A percentile compares a stretch with the other conserved stretches of the same genome.
Evolutionary conservation across 2,113 vertebrate genomes (phyloP).

Genomic region (Cercocebus atys): DNA sequence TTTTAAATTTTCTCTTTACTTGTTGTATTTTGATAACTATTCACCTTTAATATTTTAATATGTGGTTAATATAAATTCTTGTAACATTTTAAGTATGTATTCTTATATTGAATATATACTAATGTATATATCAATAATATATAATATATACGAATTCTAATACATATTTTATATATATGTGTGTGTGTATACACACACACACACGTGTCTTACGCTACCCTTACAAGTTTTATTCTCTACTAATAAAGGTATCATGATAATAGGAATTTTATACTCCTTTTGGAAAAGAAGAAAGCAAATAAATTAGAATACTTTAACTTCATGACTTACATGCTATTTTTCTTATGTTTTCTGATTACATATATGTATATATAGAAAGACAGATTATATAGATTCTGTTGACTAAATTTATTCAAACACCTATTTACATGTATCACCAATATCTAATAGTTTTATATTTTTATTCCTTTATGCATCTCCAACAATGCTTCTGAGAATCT

Average conservation of each 20-base stretch:
- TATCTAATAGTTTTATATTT: neutral
- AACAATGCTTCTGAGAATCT: neutral
- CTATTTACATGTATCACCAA: neutral
- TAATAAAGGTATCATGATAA: too few species aligned
- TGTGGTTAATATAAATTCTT: too few species aligned
- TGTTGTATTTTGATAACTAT: neutral
- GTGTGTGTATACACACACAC: too few species aligned
- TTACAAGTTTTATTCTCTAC: too few species aligned
- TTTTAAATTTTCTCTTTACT: neutral
- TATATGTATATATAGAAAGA: too few species aligned
- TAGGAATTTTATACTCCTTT: too few species aligned
- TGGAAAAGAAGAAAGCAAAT: too few species aligned
- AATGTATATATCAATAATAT: too few species aligned
- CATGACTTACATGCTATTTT: neutral
- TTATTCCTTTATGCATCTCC: neutral
- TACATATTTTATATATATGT: too few species aligned
- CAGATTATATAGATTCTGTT: neutral
- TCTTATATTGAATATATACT: neutral
- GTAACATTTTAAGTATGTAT: neutral
- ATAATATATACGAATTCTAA: too few species aligned
- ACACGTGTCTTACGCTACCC: too few species aligned
- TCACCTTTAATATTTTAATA: neutral
- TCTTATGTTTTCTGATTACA: neutral
- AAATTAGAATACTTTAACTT: neutral
- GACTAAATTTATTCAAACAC: neutral